phyloP scores from a whole-genome alignment of 1,140 invertebrate species.

The Heliconius congener region DNA sequence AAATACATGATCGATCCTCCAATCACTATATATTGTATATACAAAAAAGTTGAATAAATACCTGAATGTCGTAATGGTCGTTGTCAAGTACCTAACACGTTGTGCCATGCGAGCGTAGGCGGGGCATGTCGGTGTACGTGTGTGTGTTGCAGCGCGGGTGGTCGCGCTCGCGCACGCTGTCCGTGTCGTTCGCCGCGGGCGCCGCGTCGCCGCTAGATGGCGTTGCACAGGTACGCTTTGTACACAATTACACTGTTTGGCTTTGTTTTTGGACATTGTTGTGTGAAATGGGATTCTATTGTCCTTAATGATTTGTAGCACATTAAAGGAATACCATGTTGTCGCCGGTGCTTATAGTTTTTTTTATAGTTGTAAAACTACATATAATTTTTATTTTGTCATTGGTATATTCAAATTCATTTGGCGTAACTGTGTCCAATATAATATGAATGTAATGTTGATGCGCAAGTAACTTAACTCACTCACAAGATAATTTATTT shows the following conservation, averaged over 20 bases:
- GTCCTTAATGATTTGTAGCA: neutral
- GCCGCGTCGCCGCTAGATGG: constrained; percentile 83
- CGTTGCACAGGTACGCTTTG: constrained; percentile 75
- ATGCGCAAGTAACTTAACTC: neutral
- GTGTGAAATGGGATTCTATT: neutral
- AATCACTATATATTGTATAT: neutral
- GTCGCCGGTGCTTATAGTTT: neutral
- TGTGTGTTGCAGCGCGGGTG: constrained; percentile 85
- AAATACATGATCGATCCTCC: too few relatives aligned
- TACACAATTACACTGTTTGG: neutral
- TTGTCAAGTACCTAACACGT: neutral
- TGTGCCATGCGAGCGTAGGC: neutral
- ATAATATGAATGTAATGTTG: neutral
- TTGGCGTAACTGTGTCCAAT: neutral
- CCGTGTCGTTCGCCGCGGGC: constrained; percentile 90
- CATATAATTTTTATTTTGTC: neutral
- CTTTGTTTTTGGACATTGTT: neutral
- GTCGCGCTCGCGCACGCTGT: constrained; percentile 93
- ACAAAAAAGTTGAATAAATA: neutral
- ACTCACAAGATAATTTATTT: neutral
- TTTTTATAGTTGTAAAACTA: neutral
- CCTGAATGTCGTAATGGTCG: neutral
- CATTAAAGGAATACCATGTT: too few relatives aligned
- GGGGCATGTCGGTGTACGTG: constrained; percentile 18
- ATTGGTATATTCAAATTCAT: neutral